Conservation (phyloP, 2,797 vertebrate genomes). For the Loris lydekkerianus region DNA sequence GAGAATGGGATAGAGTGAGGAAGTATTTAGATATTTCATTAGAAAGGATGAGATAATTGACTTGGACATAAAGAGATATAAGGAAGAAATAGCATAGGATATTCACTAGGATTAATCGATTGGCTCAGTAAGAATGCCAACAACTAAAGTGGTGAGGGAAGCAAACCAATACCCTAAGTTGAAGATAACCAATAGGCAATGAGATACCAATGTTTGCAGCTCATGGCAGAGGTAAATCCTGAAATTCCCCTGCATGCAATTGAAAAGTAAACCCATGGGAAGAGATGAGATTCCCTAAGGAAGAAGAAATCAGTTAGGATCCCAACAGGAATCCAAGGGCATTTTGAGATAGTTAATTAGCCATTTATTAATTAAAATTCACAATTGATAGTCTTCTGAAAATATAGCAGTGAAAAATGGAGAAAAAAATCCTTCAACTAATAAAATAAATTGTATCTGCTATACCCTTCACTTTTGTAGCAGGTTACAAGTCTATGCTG, state of each 20-base stretch:
- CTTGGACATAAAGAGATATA: not conserved
- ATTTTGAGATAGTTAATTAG: not conserved
- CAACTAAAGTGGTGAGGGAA: not conserved
- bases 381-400: not conserved
- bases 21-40: not conserved
- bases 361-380: conserved; percentile 20
- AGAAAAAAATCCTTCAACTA: not conserved
- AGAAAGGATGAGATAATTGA: not conserved
- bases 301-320: not conserved
- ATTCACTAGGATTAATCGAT: not conserved
- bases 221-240: not conserved
- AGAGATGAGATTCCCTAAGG: not conserved
- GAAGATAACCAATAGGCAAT: not conserved
- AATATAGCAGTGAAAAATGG: not conserved
- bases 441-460: not conserved
- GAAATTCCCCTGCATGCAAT: not conserved
- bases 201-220: not conserved
- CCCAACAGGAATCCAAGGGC: not conserved
- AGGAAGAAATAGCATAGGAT: not conserved
- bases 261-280: not conserved
- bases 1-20: not conserved
- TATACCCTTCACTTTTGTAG: not conserved
- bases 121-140: conserved; percentile 19
- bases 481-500: not conserved
- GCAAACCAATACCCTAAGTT: not conserved